Percentiles rank a stretch among this genome's conserved stretches.
phyloP scores from a whole-genome alignment of 1,140 invertebrate species.

The Littorina saxatilis region DNA sequence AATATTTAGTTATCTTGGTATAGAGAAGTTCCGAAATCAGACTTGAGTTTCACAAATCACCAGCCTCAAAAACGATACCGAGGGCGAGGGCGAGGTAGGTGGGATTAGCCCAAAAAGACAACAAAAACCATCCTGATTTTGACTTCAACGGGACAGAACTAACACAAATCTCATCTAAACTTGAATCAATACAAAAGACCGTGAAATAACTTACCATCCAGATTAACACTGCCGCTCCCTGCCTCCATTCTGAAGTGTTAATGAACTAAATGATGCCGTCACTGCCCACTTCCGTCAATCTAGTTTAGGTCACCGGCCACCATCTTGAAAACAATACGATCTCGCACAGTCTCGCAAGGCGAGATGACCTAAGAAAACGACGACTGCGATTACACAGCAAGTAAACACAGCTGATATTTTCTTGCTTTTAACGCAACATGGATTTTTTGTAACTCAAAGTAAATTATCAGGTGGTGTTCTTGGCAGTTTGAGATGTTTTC shows the following conservation, averaged over 20 bases:
- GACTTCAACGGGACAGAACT: not conserved
- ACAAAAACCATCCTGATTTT: not conserved
- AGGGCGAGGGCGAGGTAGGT: too few relatives aligned
- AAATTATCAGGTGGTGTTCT: too few relatives aligned
- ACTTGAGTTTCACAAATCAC: too few relatives aligned
- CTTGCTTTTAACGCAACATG: too few relatives aligned
- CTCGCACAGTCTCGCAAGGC: slow-evolving; percentile 24
- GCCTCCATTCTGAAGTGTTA: slow-evolving; percentile 6
- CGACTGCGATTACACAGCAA: not conserved
- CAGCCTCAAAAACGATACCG: too few relatives aligned
- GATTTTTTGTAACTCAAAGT: too few relatives aligned
- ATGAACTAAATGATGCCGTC: not conserved
- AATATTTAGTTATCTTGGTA: too few relatives aligned
- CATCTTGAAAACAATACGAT: slow-evolving; percentile 22
- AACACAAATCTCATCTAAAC: too few relatives aligned
- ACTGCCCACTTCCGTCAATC: slow-evolving; percentile 36
- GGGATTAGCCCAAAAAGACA: too few relatives aligned
- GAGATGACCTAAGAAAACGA: slow-evolving; percentile 18
- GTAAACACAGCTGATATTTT: not conserved
- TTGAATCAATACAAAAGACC: not conserved
- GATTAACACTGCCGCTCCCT: slow-evolving; percentile 19
- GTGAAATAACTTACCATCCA: slow-evolving; percentile 25
- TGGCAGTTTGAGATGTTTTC: too few relatives aligned
- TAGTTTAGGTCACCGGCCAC: not conserved
- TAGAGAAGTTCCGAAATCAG: too few relatives aligned